These are phyloP conservation scores for Gymnogyps californianus DNA, from an alignment of 2,113 vertebrate genomes.

Conservation along the genomic window DNA sequence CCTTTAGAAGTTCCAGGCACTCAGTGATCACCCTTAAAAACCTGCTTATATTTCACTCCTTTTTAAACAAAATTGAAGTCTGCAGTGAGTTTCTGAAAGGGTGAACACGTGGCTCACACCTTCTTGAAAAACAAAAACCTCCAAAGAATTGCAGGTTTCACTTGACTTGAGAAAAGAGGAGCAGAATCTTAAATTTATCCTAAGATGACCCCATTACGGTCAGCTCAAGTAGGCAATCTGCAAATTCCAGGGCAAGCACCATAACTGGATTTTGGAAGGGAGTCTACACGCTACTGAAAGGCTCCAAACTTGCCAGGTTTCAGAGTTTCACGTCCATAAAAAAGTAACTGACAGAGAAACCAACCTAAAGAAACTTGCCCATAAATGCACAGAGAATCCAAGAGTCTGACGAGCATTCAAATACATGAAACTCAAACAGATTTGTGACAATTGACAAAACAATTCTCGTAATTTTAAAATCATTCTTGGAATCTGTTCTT, in stretches of 20 bases:
- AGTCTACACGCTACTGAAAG: neutral
- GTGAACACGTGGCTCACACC: neutral
- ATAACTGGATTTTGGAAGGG: neutral
- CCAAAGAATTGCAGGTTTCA: neutral
- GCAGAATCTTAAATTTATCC: neutral
- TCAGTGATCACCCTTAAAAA: neutral
- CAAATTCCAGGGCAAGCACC: neutral
- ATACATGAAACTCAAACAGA: neutral
- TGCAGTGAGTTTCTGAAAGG: neutral
- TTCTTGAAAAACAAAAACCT: neutral
- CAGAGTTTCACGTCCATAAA: neutral
- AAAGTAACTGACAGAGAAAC: neutral
- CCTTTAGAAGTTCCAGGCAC: neutral
- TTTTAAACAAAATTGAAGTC: neutral
- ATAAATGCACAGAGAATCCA: neutral
- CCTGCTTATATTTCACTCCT: neutral
- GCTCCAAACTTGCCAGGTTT: neutral
- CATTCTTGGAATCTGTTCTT: neutral
- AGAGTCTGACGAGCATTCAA: neutral
- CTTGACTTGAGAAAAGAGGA: neutral
- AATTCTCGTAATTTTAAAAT: conserved; percentile 22
- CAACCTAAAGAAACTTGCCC: neutral
- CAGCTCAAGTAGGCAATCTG: neutral
- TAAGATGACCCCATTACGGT: neutral
- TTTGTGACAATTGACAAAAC: conserved; percentile 18